A percentile compares a stretch with the other conserved stretches of the same genome.
Evolutionary conservation across 2,113 vertebrate species (phyloP).

Genomic region (Dicaeum eximium): DNA sequence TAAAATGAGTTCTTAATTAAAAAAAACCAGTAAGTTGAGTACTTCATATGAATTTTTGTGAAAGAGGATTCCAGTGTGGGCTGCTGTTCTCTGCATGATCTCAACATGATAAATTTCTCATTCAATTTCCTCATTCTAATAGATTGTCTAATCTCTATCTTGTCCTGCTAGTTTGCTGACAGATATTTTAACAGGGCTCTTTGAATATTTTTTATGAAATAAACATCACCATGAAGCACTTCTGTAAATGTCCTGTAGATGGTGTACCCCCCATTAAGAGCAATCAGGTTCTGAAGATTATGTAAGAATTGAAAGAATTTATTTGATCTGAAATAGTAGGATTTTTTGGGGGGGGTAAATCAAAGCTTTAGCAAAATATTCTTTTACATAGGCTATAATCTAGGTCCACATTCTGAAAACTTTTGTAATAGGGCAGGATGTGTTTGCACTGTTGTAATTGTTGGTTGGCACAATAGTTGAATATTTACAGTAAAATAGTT

Average conservation of each 20-base stretch:
- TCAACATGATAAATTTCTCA: not conserved
- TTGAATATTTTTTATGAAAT: not conserved
- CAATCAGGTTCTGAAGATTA: not conserved
- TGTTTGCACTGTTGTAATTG: not conserved
- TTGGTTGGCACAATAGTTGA: not conserved
- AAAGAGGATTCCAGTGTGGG: not conserved
- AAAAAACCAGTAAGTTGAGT: not conserved
- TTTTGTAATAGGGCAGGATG: not conserved
- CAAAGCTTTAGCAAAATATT: not conserved
- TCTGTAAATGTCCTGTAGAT: not conserved
- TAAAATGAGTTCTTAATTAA: not conserved
- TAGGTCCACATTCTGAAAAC: not conserved
- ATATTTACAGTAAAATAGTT: not conserved
- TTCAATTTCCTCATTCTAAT: not conserved
- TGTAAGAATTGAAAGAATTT: not conserved
- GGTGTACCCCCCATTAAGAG: accelerated
- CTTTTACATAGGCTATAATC: not conserved
- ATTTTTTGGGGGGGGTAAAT: accelerated
- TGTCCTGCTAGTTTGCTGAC: not conserved
- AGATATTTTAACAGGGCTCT: not conserved
- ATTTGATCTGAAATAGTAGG: not conserved
- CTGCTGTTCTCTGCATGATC: not conserved
- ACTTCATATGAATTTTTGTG: not conserved
- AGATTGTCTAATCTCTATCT: not conserved
- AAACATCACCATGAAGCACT: not conserved